Evolutionary conservation across 2,113 vertebrate species (phyloP), one percentile per base, ranked within the genome.

Genomic region (Ptychochromis oligacanthus): DNA sequence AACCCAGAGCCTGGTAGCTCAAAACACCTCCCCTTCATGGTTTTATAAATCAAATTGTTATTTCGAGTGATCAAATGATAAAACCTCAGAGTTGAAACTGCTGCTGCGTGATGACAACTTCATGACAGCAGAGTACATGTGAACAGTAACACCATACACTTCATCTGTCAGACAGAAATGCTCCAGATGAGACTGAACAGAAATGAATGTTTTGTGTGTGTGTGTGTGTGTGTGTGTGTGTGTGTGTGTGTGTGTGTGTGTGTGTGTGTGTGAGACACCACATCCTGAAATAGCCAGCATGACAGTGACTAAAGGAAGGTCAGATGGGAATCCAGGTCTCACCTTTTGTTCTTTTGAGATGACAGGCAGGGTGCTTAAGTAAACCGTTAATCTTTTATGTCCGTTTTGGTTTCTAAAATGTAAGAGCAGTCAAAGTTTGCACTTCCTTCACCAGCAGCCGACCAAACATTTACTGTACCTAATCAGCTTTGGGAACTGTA

Each of bases 341-440:
- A 83, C 81, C 90, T 91, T 94, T 91, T 90, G 85, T 93, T 89
- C 86, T 84, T 80, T 22, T 84, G 54, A 82, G 64, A 85, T 79
- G 59, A 84, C 34, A 79, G 61, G n/a, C 79, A 36, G 4, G 56
- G 26, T 72, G 64, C 84, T 67, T 14, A 5, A 59, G 54, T 56
- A 77, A 72, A n/a, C 34, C 20, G 55, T 38, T 64, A 62, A 79
- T 65, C 67, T 79, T 81, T 87, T 76, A 57, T 75, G 56, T 77
- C 24, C 74, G 34, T 86, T 80, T 67, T 86, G 56, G 18, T 64
- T 34, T 76, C 77, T 36, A 54, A n/a, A 34, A 28, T 54, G 31
- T 57, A 84, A 22, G 62, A 26, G 58, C 70, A 67, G 55, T 67
- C 28, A 70, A 52, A 52, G 1, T 72, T 60, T 31, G 12, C 56